Evolutionary conservation across 2,113 vertebrate species (phyloP).

Genomic region (Drymodes brunneopygia): DNA sequence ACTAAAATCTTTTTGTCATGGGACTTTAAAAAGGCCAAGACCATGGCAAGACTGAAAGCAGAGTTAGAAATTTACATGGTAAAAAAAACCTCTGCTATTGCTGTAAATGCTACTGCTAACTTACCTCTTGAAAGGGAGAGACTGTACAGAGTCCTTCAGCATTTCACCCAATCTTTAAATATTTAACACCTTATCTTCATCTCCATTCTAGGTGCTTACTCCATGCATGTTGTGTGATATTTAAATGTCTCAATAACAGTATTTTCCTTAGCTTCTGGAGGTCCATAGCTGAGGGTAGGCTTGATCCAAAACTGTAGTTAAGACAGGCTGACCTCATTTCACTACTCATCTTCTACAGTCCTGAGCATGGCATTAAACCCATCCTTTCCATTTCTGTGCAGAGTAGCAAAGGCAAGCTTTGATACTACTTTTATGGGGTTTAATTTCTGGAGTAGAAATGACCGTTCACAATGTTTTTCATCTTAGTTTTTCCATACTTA

Average conservation of each 20-base stretch:
- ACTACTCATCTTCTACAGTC: neutral
- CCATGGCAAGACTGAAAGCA: neutral
- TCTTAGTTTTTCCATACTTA: neutral
- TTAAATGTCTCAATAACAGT: neutral
- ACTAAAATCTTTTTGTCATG: neutral
- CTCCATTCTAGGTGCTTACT: neutral
- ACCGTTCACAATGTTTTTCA: neutral
- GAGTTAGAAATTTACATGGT: neutral
- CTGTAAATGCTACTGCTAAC: neutral
- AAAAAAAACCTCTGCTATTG: neutral
- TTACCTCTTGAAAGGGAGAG: neutral
- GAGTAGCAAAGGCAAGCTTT: neutral
- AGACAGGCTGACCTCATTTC: neutral
- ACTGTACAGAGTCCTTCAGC: neutral
- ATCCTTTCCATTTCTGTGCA: neutral
- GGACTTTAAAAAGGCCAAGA: neutral
- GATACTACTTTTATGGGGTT: neutral
- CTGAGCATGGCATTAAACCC: neutral
- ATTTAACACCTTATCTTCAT: neutral
- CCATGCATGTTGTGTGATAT: rapidly evolving
- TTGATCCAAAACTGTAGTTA: neutral
- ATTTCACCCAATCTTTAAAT: neutral
- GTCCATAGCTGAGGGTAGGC: neutral
- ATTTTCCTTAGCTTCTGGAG: neutral
- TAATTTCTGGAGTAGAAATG: neutral